Evolutionary conservation across 2,797 vertebrate species (phyloP), one percentile per base, ranked within the genome.

Genomic region (Borostomias antarcticus): DNA sequence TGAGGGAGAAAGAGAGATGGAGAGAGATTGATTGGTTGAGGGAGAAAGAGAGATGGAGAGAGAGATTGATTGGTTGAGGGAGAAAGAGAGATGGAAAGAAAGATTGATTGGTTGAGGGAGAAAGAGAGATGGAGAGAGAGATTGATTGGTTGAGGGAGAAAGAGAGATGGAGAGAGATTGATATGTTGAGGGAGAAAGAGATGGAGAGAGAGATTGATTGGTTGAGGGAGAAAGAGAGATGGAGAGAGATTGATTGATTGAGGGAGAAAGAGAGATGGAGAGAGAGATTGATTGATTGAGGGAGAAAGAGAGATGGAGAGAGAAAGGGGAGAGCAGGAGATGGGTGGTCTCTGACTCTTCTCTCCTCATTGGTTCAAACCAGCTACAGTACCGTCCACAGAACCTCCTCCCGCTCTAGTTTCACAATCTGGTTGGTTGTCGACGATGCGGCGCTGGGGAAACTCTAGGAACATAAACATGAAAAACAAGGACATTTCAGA

Each of bases 301-400:
- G 26, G 50, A 3, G 1, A 26, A 15, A 26, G 50, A 11, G 50
- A 52, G 10, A 26, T 17, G 10, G 9, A 30, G 40, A 71, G 60
- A 4, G 5, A 48, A 59, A 62, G 54, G 60, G 69, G 76, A 69
- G 47, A 3, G 47, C 29, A 33, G 62, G 66, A 69, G 69, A 74
- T 58, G 48, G 61, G 72, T 43, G 57, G 47, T 19, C 47, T 71
- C 32, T 57, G 11, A 17, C 26, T 2, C 6, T 6, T 29, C 17
- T 62, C 37, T 21, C 43, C 59, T 50, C 23, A 37, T 6, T 45
- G 43, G 37, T 4, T 58, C 45, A 37, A 48, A 48, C 47, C 5
- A 2, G 64, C 43, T 54, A 54, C 68, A 15, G 11, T 15, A 40
- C 11, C 2, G 15, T 40, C n/a, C n/a, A n/a, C n/a, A n/a, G n/a